Percentiles rank a stretch among this genome's conserved stretches.
Conservation (phyloP, 2,888 invertebrate genomes). For the Biston betularia region DNA sequence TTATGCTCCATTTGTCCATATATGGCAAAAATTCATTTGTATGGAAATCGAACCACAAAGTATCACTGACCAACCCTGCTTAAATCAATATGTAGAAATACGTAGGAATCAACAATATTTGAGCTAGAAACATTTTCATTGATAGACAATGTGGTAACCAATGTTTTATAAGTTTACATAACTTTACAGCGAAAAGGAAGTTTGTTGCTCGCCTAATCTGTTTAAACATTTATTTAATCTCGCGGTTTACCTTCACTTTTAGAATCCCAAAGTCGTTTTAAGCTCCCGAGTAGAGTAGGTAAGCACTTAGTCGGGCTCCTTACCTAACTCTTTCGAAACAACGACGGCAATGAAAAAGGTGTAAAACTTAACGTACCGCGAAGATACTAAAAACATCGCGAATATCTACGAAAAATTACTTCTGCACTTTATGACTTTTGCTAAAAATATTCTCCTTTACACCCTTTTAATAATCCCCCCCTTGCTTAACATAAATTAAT, state of each 20-base stretch:
- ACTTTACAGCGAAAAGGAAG: background rate
- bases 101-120: too few relatives aligned
- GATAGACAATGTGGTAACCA: too few relatives aligned
- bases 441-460: conserved; percentile 46
- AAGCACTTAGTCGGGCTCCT: conserved; percentile 28
- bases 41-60: too few relatives aligned
- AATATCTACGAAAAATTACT: conserved; percentile 64
- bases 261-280: conserved; percentile 27
- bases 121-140: too few relatives aligned
- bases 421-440: conserved; percentile 60
- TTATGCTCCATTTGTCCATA: too few relatives aligned
- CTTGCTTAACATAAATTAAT: conserved; percentile 84
- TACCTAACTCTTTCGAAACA: conserved; percentile 56
- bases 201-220: conserved; percentile 7
- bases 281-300: conserved; percentile 29
- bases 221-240: conserved; percentile 18
- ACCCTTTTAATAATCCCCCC: conserved; percentile 64
- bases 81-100: too few relatives aligned
- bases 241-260: conserved; percentile 22
- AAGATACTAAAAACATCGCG: conserved; percentile 63
- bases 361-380: conserved; percentile 72
- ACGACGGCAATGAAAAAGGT: conserved; percentile 57
- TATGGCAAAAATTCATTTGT: too few relatives aligned
- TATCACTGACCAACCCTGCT: too few relatives aligned
- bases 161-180: background rate